phyloP scores from a whole-genome alignment of 1,140 invertebrate genomes.

The Metopolophium dirhodum region DNA sequence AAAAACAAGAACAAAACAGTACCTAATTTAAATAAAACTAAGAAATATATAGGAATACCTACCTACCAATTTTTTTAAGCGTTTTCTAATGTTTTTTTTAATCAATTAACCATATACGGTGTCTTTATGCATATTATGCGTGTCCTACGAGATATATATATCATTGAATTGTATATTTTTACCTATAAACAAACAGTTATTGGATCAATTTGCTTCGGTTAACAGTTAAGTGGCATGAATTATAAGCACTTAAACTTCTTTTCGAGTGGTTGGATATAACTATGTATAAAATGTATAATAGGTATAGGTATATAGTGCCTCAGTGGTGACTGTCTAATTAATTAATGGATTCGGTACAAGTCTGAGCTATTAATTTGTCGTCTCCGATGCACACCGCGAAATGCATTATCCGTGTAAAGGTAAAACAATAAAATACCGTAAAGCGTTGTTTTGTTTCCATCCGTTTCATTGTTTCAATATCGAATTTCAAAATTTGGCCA shows the following conservation, averaged over 20 bases:
- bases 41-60: neutral
- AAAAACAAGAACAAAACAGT: neutral
- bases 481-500: neutral
- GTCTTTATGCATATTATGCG: neutral
- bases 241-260: neutral
- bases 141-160: neutral
- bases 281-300: neutral
- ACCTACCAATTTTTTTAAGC: neutral
- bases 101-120: neutral
- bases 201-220: slow-evolving; percentile 20
- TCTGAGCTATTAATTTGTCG: neutral
- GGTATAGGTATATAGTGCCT: neutral
- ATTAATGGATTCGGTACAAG: neutral
- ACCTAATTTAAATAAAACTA: neutral
- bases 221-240: slow-evolving; percentile 24
- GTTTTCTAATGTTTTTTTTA: neutral
- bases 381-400: neutral
- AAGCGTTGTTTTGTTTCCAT: neutral
- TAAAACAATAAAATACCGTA: slow-evolving; percentile 16
- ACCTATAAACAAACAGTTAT: neutral
- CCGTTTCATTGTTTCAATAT: neutral
- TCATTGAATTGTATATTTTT: neutral
- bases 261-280: neutral
- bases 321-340: neutral
- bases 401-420: neutral